A percentile compares a stretch with the other conserved stretches of the same genome.
Conservation (phyloP, 35 echinoderm and acorn worm genomes). For the Patiria miniata region DNA sequence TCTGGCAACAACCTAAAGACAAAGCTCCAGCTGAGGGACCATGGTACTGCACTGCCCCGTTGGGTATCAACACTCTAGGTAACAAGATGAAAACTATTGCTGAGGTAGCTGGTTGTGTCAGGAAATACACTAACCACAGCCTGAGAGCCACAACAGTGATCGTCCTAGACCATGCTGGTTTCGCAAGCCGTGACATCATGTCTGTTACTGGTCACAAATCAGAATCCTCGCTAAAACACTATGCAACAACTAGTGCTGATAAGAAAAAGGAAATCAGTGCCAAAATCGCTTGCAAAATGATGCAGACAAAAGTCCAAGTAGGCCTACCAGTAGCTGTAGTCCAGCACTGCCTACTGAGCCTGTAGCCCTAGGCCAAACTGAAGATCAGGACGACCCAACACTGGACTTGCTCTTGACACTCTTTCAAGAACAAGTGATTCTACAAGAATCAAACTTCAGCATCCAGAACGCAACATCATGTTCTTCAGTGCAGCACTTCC, state of each 20-base stretch:
- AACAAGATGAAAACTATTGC: conserved; percentile 56
- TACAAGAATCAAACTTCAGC: no score
- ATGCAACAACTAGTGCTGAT: conserved; percentile 34
- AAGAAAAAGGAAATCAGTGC: no score
- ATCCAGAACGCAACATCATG: no score
- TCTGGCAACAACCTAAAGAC: conserved; percentile 30
- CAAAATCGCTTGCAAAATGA: background rate
- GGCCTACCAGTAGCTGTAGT: background rate
- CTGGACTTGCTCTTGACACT: background rate
- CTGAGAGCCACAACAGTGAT: conserved; percentile 39
- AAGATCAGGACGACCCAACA: background rate
- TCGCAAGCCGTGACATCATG: conserved; percentile 36
- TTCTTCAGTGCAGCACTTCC: no score
- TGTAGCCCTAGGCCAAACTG: no score
- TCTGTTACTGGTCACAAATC: conserved; percentile 31
- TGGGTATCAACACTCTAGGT: conserved; percentile 38
- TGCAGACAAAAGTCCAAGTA: conserved; percentile 9
- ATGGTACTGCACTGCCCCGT: conserved; percentile 38
- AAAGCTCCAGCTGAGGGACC: background rate
- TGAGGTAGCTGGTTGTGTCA: conserved; percentile 25
- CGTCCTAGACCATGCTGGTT: conserved; percentile 28
- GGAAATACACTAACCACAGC: conserved; percentile 47
- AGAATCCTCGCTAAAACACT: conserved; percentile 20
- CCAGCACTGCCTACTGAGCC: no score
- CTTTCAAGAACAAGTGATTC: background rate